A percentile compares a stretch with the other conserved stretches of the same genome.
These are phyloP conservation scores for Chanos chanos DNA, from an alignment of 2,797 vertebrate genomes.

Conservation along the genomic window DNA sequence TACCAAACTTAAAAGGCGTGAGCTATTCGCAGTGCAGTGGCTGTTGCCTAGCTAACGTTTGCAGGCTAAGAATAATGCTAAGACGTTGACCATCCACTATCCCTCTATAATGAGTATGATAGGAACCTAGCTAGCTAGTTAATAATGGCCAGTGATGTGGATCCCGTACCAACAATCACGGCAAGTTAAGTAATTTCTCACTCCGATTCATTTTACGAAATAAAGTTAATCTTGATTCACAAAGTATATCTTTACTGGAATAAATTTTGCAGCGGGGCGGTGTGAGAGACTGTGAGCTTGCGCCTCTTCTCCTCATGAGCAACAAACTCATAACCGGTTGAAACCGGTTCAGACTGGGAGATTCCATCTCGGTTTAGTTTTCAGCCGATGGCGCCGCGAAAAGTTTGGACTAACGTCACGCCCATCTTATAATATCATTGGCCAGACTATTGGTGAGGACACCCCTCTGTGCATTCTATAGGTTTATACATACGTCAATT, in stretches of 20 bases:
- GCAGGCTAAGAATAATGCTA: constrained; percentile 4
- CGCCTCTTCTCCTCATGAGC: constrained; percentile 88
- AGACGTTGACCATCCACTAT: constrained; percentile 25
- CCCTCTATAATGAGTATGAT: constrained; percentile 41
- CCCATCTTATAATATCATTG: constrained; percentile 73
- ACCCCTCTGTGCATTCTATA: constrained; percentile 44
- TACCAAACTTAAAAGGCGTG: constrained; percentile 50
- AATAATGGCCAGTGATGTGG: constrained; percentile 60
- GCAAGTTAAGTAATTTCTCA: constrained; percentile 59
- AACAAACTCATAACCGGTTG: constrained; percentile 98
- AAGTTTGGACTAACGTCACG: constrained; percentile 88
- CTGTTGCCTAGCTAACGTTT: constrained; percentile 13
- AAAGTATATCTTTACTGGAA: constrained; percentile 64
- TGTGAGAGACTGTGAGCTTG: constrained; percentile 70
- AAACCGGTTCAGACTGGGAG: constrained; percentile 99
- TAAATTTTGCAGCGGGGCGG: constrained; percentile 65
- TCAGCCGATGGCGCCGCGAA: constrained; percentile 99
- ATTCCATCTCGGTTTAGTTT: constrained; percentile 99
- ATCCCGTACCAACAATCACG: constrained; percentile 65
- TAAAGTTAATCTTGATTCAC: constrained; percentile 64
- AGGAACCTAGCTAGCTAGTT: constrained; percentile 40
- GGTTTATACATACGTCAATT: constrained; percentile 49
- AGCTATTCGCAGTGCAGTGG: constrained; percentile 38
- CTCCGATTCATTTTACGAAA: constrained; percentile 72
- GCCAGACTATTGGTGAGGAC: constrained; percentile 35